Percentiles rank a stretch among this genome's conserved stretches.
phyloP scores from a whole-genome alignment of 1,140 invertebrate species.

The Polypedilum vanderplanki region DNA sequence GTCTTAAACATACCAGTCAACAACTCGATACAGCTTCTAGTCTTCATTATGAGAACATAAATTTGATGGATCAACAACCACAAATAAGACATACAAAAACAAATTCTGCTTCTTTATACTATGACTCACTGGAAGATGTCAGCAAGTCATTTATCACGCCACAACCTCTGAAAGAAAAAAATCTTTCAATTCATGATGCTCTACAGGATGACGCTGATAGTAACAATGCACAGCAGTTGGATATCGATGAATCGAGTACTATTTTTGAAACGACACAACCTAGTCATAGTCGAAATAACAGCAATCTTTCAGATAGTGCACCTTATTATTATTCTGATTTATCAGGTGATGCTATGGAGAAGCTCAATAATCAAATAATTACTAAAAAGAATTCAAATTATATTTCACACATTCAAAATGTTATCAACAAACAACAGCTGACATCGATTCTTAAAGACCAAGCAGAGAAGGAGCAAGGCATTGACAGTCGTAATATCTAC shows the following conservation, averaged over 20 bases:
- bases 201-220: conserved; percentile 2
- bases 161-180: conserved; percentile 30
- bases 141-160: conserved; percentile 21
- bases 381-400: conserved; percentile 59
- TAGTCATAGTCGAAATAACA: conserved; percentile 41
- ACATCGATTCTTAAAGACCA: conserved; percentile 48
- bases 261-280: conserved; percentile 32
- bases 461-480: conserved; percentile 58
- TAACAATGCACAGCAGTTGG: not conserved
- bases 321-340: conserved; percentile 85
- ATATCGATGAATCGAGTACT: not conserved
- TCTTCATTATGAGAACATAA: conserved; percentile 28
- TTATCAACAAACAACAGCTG: conserved; percentile 58
- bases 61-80: conserved; percentile 33
- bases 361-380: conserved; percentile 63
- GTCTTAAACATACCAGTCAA: not conserved
- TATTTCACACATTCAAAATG: conserved; percentile 71
- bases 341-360: conserved; percentile 40
- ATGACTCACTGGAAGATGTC: conserved; percentile 31
- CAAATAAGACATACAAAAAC: conserved; percentile 37
- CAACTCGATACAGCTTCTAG: not conserved
- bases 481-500: conserved; percentile 70
- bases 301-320: conserved; percentile 51
- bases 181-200: conserved; percentile 31
- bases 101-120: conserved; percentile 33